These are phyloP conservation scores for Alcedo quadribrachys DNA, from an alignment of 2,797 vertebrate species.

Conservation along the genomic window DNA sequence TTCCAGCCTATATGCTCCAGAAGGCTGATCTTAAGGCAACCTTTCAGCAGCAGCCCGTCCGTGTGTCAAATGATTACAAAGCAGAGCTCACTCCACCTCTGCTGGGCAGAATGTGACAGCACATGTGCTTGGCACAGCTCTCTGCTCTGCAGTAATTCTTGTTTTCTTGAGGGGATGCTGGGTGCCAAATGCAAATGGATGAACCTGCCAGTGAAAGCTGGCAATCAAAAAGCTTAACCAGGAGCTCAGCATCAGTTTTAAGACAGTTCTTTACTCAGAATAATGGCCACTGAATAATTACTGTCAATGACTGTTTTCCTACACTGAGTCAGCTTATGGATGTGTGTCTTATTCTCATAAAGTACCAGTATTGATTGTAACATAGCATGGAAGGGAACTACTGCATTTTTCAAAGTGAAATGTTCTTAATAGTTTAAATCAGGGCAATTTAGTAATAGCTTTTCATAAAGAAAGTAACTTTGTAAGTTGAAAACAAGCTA, in stretches of 20 bases:
- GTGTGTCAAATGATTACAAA: background rate
- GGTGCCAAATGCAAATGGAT: background rate
- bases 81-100: background rate
- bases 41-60: constrained; percentile 38
- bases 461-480: background rate
- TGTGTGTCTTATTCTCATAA: background rate
- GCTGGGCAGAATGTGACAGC: constrained; percentile 20
- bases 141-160: background rate
- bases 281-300: background rate
- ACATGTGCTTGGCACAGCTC: background rate
- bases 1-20: constrained; percentile 39
- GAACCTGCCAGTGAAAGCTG: background rate
- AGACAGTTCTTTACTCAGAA: background rate
- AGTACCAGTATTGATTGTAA: background rate
- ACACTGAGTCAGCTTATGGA: background rate
- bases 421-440: background rate
- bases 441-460: background rate
- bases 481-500: background rate
- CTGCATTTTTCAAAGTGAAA: background rate
- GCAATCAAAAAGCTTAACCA: background rate
- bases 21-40: constrained; percentile 42
- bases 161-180: background rate
- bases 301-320: background rate
- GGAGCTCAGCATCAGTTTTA: background rate
- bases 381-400: background rate